A percentile compares a stretch with the other conserved stretches of the same genome.
These are phyloP conservation scores for Diplodus sargus DNA, from an alignment of 2,797 vertebrate species.

Conservation along the genomic window DNA sequence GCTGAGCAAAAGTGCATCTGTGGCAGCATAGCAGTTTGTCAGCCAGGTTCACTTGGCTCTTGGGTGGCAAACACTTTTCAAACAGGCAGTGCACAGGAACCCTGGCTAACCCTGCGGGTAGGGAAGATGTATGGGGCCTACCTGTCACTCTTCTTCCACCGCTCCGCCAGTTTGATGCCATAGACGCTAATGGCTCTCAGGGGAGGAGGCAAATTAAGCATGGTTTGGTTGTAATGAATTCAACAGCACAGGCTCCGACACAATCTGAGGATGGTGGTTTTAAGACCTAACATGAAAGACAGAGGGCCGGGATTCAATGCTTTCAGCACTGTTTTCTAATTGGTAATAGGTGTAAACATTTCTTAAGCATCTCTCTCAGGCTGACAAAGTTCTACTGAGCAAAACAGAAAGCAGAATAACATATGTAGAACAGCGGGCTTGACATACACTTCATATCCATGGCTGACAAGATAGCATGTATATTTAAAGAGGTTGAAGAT, in stretches of 20 bases:
- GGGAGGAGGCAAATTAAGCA: slow-evolving; percentile 93
- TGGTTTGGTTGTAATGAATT: slow-evolving; percentile 92
- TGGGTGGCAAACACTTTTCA: slow-evolving; percentile 47
- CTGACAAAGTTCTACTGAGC: slow-evolving; percentile 15
- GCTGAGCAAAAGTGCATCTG: slow-evolving; percentile 6
- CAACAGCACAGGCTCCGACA: slow-evolving; percentile 83
- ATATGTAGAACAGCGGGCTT: slow-evolving; percentile 38
- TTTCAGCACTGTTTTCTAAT: slow-evolving; percentile 48
- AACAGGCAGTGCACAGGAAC: slow-evolving; percentile 23
- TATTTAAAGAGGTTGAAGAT: slow-evolving; percentile 74
- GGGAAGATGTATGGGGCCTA: slow-evolving; percentile 77
- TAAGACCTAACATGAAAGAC: slow-evolving; percentile 32
- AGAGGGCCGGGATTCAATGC: slow-evolving; percentile 3
- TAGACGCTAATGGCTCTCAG: slow-evolving; percentile 91
- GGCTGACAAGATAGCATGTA: slow-evolving; percentile 75
- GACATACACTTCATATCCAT: slow-evolving; percentile 59
- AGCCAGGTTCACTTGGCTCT: slow-evolving; percentile 10
- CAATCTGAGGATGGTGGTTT: slow-evolving; percentile 49
- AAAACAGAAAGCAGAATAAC: slow-evolving; percentile 34
- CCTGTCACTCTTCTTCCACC: slow-evolving; percentile 87
- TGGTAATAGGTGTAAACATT: slow-evolving; percentile 51
- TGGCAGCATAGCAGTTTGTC: slow-evolving; percentile 2
- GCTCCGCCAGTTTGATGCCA: slow-evolving; percentile 89
- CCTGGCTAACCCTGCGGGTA: slow-evolving; percentile 37
- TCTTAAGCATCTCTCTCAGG: slow-evolving; percentile 34